A percentile compares a stretch with the other conserved stretches of the same genome.
Evolutionary conservation across 1,140 invertebrate species (phyloP).

Genomic region (Pseudachorutes palmiensis): DNA sequence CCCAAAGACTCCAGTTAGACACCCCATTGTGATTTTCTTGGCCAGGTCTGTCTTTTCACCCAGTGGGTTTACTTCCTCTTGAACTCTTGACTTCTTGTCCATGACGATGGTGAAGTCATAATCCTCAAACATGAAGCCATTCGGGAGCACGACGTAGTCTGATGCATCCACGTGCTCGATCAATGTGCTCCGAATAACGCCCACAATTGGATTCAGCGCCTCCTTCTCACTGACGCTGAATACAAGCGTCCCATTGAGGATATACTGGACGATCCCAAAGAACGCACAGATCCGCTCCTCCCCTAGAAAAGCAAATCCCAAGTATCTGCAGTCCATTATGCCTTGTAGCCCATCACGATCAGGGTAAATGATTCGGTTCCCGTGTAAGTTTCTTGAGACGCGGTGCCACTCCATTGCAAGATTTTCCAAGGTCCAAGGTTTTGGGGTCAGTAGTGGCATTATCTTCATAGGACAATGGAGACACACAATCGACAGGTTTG

Average conservation of each 20-base stretch:
- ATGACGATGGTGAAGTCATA: background rate
- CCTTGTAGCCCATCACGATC: background rate
- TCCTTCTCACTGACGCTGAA: too few species aligned
- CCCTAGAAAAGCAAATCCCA: background rate
- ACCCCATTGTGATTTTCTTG: background rate
- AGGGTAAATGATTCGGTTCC: background rate
- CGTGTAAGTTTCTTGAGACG: background rate
- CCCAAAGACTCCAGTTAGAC: background rate
- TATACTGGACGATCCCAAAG: background rate
- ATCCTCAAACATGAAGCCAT: background rate
- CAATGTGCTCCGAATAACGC: background rate
- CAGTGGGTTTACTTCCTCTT: background rate
- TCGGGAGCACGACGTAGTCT: background rate
- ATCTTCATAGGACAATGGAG: background rate
- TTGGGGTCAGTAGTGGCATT: background rate
- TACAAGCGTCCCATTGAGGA: background rate
- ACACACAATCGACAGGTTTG: background rate
- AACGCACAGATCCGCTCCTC: background rate
- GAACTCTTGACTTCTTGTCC: background rate
- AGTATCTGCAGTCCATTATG: background rate
- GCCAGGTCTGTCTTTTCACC: background rate
- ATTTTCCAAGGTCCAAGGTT: background rate
- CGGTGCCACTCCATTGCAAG: background rate
- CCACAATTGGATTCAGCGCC: background rate
- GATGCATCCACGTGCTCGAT: background rate